Percentiles rank a stretch among this genome's conserved stretches.
Conservation (phyloP, 2,797 vertebrate genomes). For the Enteromius paludinosus region DNA sequence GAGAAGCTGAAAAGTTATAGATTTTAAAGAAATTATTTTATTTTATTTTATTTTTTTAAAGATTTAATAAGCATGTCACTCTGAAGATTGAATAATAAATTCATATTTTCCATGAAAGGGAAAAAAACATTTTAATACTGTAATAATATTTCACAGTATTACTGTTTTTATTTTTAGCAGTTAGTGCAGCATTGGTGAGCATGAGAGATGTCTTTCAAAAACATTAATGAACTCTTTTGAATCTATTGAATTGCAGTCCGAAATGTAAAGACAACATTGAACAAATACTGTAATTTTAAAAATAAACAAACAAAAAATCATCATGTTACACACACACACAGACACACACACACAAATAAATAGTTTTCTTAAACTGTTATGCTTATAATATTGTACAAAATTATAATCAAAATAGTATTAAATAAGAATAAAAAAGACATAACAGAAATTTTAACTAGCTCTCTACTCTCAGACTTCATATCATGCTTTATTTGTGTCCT, state of each 20-base stretch:
- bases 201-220: neutral
- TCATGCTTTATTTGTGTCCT: neutral
- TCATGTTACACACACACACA: neutral
- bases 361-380: neutral
- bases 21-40: no score
- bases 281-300: no score
- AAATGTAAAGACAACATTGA: neutral
- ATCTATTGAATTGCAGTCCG: neutral
- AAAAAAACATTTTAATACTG: neutral
- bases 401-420: neutral
- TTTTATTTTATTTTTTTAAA: no score
- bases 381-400: neutral
- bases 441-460: no score
- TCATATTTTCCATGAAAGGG: neutral
- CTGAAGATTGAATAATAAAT: neutral
- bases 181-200: neutral
- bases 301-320: neutral
- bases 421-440: neutral
- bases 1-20: neutral
- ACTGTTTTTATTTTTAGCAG: neutral
- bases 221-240: neutral
- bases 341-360: neutral
- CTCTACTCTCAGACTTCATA: neutral
- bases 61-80: neutral
- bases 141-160: neutral